A percentile compares a stretch with the other conserved stretches of the same genome.
Evolutionary conservation across 2,113 vertebrate species (phyloP).

Genomic region (Theristicus caerulescens): DNA sequence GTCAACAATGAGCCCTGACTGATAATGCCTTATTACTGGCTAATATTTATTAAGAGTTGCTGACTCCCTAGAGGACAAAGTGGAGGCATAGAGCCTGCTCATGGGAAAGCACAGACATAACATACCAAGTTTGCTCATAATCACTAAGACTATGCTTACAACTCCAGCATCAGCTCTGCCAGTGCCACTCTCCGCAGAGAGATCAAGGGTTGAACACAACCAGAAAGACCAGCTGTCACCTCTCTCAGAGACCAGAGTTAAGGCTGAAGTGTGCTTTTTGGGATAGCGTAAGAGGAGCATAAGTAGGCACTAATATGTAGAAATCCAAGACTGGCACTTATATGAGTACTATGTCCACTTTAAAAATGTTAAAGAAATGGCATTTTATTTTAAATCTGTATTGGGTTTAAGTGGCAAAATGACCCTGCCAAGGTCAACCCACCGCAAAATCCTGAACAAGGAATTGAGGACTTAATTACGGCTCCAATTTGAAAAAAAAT

Average conservation of each 20-base stretch:
- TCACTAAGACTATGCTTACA: neutral
- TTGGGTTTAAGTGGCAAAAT: neutral
- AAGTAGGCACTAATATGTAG: neutral
- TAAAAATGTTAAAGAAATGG: neutral
- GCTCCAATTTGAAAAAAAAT: neutral
- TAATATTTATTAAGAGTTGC: conserved; percentile 15
- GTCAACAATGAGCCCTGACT: neutral
- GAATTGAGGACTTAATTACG: neutral
- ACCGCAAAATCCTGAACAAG: neutral
- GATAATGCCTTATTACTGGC: neutral
- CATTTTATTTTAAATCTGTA: neutral
- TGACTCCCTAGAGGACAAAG: neutral
- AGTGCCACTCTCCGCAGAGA: neutral
- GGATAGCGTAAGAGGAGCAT: neutral
- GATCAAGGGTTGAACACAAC: neutral
- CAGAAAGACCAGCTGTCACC: neutral
- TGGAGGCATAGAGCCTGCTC: neutral
- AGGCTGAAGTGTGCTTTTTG: neutral
- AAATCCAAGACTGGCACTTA: neutral
- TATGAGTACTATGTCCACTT: neutral
- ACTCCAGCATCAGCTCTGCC: neutral
- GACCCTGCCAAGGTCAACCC: neutral
- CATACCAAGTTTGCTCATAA: neutral
- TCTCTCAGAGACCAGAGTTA: neutral
- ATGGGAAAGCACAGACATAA: neutral